Conservation (phyloP, 2,113 vertebrate species). For the Willisornis vidua region DNA sequence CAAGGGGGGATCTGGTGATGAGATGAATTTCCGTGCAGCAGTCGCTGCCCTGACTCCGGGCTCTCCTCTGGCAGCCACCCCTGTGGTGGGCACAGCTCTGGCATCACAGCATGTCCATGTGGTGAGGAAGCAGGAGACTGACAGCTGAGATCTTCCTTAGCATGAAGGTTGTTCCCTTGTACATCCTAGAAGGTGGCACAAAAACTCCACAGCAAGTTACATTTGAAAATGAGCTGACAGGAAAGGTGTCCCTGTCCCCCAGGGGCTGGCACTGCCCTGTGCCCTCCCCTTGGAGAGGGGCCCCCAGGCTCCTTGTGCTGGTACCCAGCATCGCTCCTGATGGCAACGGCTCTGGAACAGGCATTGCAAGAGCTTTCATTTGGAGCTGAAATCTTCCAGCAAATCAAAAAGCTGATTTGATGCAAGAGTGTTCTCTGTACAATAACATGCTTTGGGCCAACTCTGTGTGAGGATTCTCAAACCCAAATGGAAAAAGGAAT, state of each 20-base stretch:
- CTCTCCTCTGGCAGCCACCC: neutral
- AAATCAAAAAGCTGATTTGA: neutral
- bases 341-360: neutral
- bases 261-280: rapidly evolving
- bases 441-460: neutral
- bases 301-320: neutral
- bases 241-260: neutral
- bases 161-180: neutral
- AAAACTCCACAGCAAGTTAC: rapidly evolving
- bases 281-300: neutral
- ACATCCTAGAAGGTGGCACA: neutral
- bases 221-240: neutral
- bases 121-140: neutral
- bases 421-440: neutral
- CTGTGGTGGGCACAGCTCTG: neutral
- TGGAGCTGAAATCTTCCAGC: neutral
- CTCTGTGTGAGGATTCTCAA: neutral
- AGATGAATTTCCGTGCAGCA: neutral
- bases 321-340: neutral
- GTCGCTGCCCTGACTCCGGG: neutral
- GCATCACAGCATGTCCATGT: rapidly evolving
- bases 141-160: neutral
- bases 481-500: neutral
- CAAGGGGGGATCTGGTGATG: neutral
- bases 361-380: neutral